Percentiles rank a stretch among this genome's conserved stretches.
phyloP scores from a whole-genome alignment of 2,888 invertebrate genomes.

The Heliconius ismenius region DNA sequence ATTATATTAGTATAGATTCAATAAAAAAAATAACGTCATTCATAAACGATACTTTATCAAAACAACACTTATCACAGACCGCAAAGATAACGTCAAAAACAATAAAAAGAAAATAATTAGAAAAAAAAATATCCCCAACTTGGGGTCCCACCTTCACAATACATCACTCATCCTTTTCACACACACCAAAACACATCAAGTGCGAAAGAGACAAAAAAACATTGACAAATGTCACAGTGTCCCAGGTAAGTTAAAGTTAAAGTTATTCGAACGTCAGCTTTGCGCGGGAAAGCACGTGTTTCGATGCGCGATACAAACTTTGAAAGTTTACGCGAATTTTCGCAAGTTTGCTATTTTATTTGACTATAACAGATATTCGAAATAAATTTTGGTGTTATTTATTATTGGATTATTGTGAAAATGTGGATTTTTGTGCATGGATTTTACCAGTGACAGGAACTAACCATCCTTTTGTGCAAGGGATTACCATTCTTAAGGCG shows the following conservation, averaged over 20 bases:
- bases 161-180: conserved; percentile 50
- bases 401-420: conserved; percentile 49
- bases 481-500: conserved; percentile 64
- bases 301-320: conserved; percentile 53
- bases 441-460: conserved; percentile 57
- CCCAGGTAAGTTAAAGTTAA: conserved; percentile 70
- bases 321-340: conserved; percentile 50
- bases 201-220: conserved; percentile 54
- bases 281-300: conserved; percentile 75
- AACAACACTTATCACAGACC: conserved; percentile 57
- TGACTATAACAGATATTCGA: conserved; percentile 16
- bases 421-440: conserved; percentile 58
- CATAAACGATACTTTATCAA: conserved; percentile 58
- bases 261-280: conserved; percentile 76
- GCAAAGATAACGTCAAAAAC: conserved; percentile 73
- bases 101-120: conserved; percentile 50
- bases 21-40: conserved; percentile 14
- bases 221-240: conserved; percentile 66
- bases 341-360: conserved; percentile 32
- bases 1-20: no score
- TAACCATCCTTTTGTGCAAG: conserved; percentile 57
- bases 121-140: conserved; percentile 59
- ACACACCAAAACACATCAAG: conserved; percentile 34
- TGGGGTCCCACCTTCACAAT: conserved; percentile 72
- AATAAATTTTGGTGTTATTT: conserved; percentile 33